A percentile compares a stretch with the other conserved stretches of the same genome.
Conservation (phyloP, 2,888 invertebrate species). For the Xestia rhomboidea region DNA sequence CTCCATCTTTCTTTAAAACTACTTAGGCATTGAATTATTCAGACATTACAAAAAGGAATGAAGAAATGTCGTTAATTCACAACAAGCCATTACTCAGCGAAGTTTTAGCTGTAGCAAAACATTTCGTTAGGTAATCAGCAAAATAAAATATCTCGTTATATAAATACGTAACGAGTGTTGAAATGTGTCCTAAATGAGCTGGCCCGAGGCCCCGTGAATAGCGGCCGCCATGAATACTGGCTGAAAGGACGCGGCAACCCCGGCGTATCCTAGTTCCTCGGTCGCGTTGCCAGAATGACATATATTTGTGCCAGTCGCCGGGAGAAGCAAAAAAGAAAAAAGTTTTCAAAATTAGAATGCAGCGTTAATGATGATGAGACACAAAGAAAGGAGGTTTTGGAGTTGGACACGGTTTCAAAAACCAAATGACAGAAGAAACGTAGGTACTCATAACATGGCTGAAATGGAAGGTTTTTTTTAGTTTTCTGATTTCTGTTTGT, state of each 20-base stretch:
- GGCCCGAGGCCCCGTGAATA: conserved; percentile 61
- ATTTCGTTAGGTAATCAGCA: conserved; percentile 54
- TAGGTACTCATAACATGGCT: not conserved
- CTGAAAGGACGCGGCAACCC: conserved; percentile 59
- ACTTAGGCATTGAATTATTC: conserved; percentile 32
- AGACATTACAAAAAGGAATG: conserved; percentile 19
- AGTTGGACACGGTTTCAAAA: not conserved
- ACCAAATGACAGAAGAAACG: not conserved
- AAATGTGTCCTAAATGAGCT: conserved; percentile 67
- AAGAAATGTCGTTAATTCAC: conserved; percentile 33
- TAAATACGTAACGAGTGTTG: conserved; percentile 49
- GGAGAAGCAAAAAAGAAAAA: conserved; percentile 26
- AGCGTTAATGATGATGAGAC: conserved; percentile 34
- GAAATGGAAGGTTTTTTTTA: not conserved
- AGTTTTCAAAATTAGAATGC: conserved; percentile 44
- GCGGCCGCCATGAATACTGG: conserved; percentile 53
- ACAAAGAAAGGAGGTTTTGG: not conserved
- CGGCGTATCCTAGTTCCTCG: conserved; percentile 62
- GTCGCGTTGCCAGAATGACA: conserved; percentile 36
- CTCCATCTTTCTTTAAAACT: conserved; percentile 11
- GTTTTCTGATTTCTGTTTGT: not conserved
- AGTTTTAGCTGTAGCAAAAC: conserved; percentile 29
- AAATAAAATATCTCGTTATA: conserved; percentile 38
- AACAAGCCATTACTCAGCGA: conserved; percentile 24
- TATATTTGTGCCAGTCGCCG: conserved; percentile 44